These are phyloP conservation scores for Macrobrachium nipponense DNA, from an alignment of 1,140 invertebrate species.

Conservation along the genomic window DNA sequence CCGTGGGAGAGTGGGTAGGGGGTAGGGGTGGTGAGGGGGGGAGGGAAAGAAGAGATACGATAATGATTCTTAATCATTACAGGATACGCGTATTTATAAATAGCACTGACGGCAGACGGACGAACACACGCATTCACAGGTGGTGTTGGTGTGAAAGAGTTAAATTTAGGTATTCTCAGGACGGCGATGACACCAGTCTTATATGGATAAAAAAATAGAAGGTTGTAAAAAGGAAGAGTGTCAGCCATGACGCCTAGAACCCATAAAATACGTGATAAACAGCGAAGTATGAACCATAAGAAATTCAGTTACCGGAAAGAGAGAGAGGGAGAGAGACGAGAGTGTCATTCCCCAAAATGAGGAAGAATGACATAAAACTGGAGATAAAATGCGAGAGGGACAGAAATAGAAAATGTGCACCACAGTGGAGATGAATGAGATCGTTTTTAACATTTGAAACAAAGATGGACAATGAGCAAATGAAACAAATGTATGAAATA, in stretches of 20 bases:
- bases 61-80: too few relatives aligned
- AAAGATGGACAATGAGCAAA: too few relatives aligned
- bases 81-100: too few relatives aligned
- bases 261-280: too few relatives aligned
- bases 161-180: background rate
- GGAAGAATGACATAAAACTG: background rate
- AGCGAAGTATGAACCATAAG: background rate
- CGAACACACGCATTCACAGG: background rate
- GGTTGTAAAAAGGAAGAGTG: background rate
- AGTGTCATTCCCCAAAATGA: background rate
- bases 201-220: too few relatives aligned
- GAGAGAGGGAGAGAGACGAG: background rate
- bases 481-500: too few relatives aligned
- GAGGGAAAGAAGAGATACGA: background rate
- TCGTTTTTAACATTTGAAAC: too few relatives aligned
- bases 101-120: too few relatives aligned
- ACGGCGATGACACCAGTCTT: too few relatives aligned
- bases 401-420: background rate
- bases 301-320: background rate
- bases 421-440: too few relatives aligned
- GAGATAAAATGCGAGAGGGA: background rate
- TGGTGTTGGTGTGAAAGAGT: background rate
- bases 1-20: background rate
- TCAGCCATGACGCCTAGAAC: background rate
- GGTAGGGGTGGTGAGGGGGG: background rate